These are phyloP conservation scores for Pemphredon lugubris DNA, from an alignment of 2,888 invertebrate species.

Conservation along the genomic window DNA sequence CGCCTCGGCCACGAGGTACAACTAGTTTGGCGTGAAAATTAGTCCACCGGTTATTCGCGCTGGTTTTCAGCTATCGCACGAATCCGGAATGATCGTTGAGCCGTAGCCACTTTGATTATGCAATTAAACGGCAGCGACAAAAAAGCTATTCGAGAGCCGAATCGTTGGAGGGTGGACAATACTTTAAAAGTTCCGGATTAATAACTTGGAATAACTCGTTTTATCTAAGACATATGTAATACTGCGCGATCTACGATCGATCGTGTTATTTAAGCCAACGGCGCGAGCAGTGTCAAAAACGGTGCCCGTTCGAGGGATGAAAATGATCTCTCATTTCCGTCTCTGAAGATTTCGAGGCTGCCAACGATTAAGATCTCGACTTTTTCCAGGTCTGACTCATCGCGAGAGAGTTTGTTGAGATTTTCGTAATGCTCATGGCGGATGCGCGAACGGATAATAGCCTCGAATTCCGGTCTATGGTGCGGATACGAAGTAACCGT, in stretches of 20 bases:
- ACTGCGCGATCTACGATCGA: too few relatives aligned
- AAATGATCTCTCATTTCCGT: too few relatives aligned
- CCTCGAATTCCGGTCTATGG: constrained; percentile 59
- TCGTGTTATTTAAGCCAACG: too few relatives aligned
- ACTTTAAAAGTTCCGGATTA: background rate
- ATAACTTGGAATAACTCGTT: background rate
- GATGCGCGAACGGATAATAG: constrained; percentile 56
- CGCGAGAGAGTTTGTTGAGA: constrained; percentile 32
- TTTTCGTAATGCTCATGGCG: constrained; percentile 53
- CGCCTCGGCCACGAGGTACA: constrained; percentile 17
- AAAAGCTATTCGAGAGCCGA: background rate
- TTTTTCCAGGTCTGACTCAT: constrained; percentile 19
- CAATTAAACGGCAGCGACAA: constrained; percentile 23
- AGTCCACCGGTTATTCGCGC: constrained; percentile 32
- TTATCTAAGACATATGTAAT: too few relatives aligned
- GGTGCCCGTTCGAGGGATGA: too few relatives aligned
- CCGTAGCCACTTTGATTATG: constrained; percentile 24
- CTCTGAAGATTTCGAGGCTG: too few relatives aligned
- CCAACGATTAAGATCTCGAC: too few relatives aligned
- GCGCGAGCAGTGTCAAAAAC: too few relatives aligned
- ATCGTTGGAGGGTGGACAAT: background rate
- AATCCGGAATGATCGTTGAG: constrained; percentile 10
- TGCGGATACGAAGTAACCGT: constrained; percentile 56
- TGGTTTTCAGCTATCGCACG: constrained; percentile 33
- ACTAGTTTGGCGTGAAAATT: constrained; percentile 44